Percentiles rank a stretch among this genome's conserved stretches.
phyloP scores from a whole-genome alignment of 2,888 invertebrate species.

The Spicauda simplicius region DNA sequence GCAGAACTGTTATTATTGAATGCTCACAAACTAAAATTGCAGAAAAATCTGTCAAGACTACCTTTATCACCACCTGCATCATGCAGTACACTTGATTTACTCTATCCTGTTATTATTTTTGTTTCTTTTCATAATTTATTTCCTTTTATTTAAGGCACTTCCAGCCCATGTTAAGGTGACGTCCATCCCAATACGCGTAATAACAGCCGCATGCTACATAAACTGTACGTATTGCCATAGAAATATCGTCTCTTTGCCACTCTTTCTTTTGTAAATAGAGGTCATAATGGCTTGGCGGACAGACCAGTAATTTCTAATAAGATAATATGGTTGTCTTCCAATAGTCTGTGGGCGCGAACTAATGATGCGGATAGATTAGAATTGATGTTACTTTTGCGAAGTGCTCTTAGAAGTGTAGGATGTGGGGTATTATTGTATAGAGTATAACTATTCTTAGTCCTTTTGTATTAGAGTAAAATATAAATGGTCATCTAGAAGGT shows the following conservation, averaged over 20 bases:
- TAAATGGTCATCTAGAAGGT: too few relatives aligned
- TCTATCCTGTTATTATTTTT: too few relatives aligned
- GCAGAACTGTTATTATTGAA: too few relatives aligned
- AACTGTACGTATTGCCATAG: conserved; percentile 54
- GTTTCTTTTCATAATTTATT: too few relatives aligned
- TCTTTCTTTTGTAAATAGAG: conserved; percentile 47
- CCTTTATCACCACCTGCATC: too few relatives aligned
- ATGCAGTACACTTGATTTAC: too few relatives aligned
- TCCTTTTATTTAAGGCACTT: conserved; percentile 11
- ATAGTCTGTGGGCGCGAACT: conserved; percentile 56
- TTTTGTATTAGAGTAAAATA: background rate
- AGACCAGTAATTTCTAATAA: conserved; percentile 69
- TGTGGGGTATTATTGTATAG: conserved; percentile 10
- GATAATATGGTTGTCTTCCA: conserved; percentile 68
- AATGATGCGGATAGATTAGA: conserved; percentile 56
- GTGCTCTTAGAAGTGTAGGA: conserved; percentile 27
- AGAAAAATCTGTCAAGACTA: too few relatives aligned
- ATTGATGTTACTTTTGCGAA: conserved; percentile 48
- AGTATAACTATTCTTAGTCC: background rate
- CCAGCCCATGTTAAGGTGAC: conserved; percentile 33
- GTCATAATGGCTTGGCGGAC: conserved; percentile 47
- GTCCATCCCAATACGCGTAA: conserved; percentile 56
- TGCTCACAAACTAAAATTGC: too few relatives aligned
- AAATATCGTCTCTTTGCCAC: conserved; percentile 51
- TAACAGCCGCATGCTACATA: conserved; percentile 61